These are phyloP conservation scores for Chrysocyon brachyurus DNA, from an alignment of 2,797 vertebrate genomes.

Conservation along the genomic window DNA sequence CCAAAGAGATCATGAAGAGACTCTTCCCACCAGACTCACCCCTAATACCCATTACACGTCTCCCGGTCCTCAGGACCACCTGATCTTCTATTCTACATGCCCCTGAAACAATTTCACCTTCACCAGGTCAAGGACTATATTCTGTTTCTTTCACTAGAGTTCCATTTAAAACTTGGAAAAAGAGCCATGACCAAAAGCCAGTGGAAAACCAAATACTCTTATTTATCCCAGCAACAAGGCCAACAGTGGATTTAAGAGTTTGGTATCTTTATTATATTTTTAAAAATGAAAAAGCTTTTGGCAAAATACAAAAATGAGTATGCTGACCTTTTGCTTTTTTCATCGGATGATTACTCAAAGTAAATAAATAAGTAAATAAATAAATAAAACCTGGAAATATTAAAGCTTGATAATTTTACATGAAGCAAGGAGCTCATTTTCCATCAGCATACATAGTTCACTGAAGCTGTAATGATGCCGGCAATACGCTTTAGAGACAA, in stretches of 20 bases:
- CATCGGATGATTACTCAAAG: background rate
- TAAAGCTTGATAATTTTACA: background rate
- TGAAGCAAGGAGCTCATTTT: background rate
- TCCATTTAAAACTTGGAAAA: constrained; percentile 13
- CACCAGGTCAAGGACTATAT: background rate
- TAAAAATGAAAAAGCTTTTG: constrained; percentile 61
- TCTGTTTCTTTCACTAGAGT: background rate
- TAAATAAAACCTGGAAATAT: constrained; percentile 20
- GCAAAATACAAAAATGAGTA: background rate
- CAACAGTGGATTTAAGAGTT: background rate
- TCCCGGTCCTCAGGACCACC: background rate
- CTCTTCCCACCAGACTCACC: background rate
- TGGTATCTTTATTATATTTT: constrained; percentile 33
- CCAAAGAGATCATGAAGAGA: background rate
- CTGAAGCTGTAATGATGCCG: background rate
- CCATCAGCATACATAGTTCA: background rate
- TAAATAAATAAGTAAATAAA: background rate
- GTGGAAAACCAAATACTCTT: constrained; percentile 28
- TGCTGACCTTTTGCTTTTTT: background rate
- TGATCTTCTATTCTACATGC: too few relatives aligned
- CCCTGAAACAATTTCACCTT: background rate
- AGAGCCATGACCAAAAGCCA: constrained; percentile 8
- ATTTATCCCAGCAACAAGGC: background rate
- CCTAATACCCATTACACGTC: background rate
- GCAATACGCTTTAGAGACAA: constrained; percentile 41